Conservation (phyloP, 2,113 vertebrate genomes). For the Gorilla gorilla region DNA sequence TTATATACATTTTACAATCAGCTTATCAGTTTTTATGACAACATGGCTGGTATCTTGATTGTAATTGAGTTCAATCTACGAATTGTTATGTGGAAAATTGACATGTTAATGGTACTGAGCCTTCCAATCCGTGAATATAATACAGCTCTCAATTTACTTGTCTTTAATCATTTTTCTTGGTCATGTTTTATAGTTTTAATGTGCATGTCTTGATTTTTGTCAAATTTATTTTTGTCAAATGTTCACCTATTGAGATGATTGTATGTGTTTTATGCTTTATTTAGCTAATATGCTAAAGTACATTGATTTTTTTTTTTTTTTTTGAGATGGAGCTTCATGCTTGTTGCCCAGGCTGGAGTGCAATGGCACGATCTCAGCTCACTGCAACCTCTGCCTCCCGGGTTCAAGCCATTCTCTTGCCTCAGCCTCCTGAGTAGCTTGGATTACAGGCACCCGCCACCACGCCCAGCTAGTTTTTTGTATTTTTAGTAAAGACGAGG, state of each 20-base stretch:
- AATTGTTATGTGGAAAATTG: not conserved
- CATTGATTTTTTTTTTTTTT: not conserved
- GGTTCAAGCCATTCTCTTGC: too few species aligned
- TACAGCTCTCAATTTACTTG: not conserved
- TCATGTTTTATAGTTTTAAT: not conserved
- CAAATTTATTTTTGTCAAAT: not conserved
- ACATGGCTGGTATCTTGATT: not conserved
- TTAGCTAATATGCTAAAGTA: not conserved
- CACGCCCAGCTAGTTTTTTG: too few species aligned
- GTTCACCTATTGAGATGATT: not conserved
- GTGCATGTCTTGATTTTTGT: not conserved
- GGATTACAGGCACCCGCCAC: too few species aligned
- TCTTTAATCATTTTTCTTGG: not conserved
- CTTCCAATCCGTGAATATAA: not conserved
- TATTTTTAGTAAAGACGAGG: too few species aligned
- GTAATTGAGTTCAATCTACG: not conserved
- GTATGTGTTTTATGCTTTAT: not conserved
- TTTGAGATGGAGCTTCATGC: too few species aligned
- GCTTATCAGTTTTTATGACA: not conserved
- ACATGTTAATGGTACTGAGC: not conserved
- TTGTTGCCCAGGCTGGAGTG: too few species aligned
- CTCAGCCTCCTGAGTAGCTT: too few species aligned
- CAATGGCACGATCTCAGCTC: too few species aligned
- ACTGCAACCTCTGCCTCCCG: too few species aligned
- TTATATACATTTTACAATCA: not conserved